Evolutionary conservation across 2,797 vertebrate species (phyloP).

Genomic region (Sebastiscus albofasciatus): DNA sequence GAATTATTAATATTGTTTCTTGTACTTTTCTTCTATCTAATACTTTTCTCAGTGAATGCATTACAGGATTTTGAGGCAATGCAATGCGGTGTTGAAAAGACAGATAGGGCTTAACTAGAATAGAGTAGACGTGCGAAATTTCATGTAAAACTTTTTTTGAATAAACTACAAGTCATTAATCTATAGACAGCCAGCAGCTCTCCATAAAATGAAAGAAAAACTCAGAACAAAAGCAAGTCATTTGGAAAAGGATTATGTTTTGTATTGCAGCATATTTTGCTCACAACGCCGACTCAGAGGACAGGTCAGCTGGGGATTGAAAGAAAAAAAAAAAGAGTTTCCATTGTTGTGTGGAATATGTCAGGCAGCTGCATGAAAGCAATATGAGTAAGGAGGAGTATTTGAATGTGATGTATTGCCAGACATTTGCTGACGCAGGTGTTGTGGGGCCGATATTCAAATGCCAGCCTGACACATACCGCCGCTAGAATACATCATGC

Average conservation of each 20-base stretch:
- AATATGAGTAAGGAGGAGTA: conserved; percentile 18
- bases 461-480: conserved; percentile 41
- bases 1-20: conserved; percentile 58
- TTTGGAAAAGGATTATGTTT: not conserved
- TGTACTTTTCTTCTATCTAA: conserved; percentile 28
- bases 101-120: not conserved
- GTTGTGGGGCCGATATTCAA: conserved; percentile 57
- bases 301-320: conserved; percentile 7
- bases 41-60: conserved; percentile 11
- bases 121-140: not conserved
- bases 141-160: not conserved
- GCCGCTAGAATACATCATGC: conserved; percentile 34
- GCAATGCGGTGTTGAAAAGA: not conserved
- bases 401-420: conserved; percentile 57
- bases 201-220: conserved; percentile 8
- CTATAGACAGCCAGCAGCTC: not conserved
- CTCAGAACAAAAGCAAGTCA: not conserved
- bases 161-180: conserved; percentile 15
- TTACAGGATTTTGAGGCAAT: not conserved
- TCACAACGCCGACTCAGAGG: not conserved
- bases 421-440: conserved; percentile 68
- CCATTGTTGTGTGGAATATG: conserved; percentile 17
- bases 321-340: conserved; percentile 1
- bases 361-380: conserved; percentile 26
- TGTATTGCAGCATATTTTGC: not conserved